A percentile compares a stretch with the other conserved stretches of the same genome.
These are phyloP conservation scores for Lycia hirtaria DNA, from an alignment of 2,888 invertebrate genomes.

Conservation along the genomic window DNA sequence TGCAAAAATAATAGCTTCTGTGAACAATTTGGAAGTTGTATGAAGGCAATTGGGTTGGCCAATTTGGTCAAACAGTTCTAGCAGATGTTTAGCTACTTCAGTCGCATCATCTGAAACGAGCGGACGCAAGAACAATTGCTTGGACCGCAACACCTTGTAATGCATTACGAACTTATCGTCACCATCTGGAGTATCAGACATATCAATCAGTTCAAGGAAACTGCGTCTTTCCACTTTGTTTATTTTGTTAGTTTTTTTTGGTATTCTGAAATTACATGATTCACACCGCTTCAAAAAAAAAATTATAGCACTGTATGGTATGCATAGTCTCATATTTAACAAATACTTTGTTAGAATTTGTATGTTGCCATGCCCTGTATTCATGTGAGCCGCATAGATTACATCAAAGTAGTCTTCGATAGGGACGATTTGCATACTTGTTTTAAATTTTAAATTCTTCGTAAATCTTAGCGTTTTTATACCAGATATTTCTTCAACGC, in stretches of 20 bases:
- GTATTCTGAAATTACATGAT: not conserved
- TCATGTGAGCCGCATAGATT: conserved; percentile 6
- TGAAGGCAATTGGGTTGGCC: not conserved
- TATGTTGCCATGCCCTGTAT: not conserved
- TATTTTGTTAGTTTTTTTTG: too few relatives aligned
- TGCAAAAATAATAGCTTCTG: not conserved
- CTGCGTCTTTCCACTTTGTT: too few relatives aligned
- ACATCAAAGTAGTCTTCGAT: conserved; percentile 5
- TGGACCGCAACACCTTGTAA: not conserved
- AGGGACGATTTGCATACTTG: not conserved
- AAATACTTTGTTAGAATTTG: not conserved
- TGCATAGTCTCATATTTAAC: not conserved
- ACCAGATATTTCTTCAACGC: not conserved
- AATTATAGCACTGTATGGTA: not conserved
- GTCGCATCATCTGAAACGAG: not conserved
- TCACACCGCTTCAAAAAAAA: not conserved
- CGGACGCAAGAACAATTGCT: not conserved
- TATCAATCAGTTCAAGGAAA: not conserved
- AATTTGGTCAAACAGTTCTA: not conserved
- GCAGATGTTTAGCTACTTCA: not conserved
- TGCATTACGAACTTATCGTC: not conserved
- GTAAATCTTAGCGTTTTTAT: not conserved
- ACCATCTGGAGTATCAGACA: conserved; percentile 7
- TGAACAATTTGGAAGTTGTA: not conserved
- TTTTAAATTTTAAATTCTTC: too few relatives aligned